Percentiles rank a stretch among this genome's conserved stretches.
Conservation (phyloP, 1,140 invertebrate genomes). For the Whitmania pigra region DNA sequence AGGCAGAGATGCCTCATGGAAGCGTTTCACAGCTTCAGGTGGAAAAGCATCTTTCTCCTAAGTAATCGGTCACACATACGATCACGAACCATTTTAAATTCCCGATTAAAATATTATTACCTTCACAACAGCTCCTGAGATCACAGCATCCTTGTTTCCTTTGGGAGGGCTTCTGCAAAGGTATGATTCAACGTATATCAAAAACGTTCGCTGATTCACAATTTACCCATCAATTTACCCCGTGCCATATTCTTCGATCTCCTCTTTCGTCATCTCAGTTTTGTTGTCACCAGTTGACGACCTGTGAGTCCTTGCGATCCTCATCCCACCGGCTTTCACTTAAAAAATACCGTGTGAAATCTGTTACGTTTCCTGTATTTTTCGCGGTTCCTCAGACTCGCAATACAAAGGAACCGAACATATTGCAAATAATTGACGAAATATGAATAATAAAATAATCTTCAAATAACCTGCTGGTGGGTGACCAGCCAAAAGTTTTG, state of each 20-base stretch:
- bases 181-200: background rate
- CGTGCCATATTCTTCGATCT: conserved; percentile 15
- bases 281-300: conserved; percentile 1
- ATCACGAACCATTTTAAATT: background rate
- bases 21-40: conserved; percentile 14
- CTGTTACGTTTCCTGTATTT: background rate
- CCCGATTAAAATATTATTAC: background rate
- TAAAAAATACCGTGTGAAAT: background rate
- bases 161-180: conserved; percentile 13
- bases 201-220: background rate
- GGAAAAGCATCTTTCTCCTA: conserved; percentile 17
- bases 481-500: conserved; percentile 8
- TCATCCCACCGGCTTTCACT: conserved; percentile 20
- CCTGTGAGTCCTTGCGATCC: conserved; percentile 12
- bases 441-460: background rate
- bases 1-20: conserved; percentile 15
- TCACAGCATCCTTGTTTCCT: conserved; percentile 15
- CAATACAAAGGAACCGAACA: background rate
- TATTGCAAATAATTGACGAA: background rate
- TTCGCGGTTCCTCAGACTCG: background rate
- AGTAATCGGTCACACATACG: background rate
- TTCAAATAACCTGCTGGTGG: conserved; percentile 2
- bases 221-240: background rate
- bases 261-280: conserved; percentile 19
- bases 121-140: conserved; percentile 13